A percentile compares a stretch with the other conserved stretches of the same genome.
Evolutionary conservation across 2,888 invertebrate species (phyloP).

Genomic region (Rhyacophila evoluta): DNA sequence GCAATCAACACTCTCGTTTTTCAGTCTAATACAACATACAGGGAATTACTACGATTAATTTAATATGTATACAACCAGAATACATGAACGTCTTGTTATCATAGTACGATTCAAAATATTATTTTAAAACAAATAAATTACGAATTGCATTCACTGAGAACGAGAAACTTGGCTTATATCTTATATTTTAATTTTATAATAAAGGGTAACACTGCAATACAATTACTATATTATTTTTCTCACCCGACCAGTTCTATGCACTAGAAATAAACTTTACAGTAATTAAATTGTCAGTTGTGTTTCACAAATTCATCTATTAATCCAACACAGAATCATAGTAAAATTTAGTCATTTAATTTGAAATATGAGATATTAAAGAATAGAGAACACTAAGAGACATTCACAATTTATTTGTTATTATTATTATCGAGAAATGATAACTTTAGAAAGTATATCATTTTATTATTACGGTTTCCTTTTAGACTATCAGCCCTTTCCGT

Average conservation of each 20-base stretch:
- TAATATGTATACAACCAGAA: slow-evolving; percentile 19
- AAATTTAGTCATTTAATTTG: neutral
- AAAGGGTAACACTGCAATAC: neutral
- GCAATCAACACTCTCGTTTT: neutral
- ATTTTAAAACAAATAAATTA: slow-evolving; percentile 24
- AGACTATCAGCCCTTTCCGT: slow-evolving; percentile 51
- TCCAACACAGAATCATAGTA: neutral
- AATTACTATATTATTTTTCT: neutral
- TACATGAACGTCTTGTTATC: neutral
- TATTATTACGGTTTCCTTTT: neutral
- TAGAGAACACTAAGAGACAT: neutral
- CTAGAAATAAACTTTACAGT: neutral
- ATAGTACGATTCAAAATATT: slow-evolving; percentile 8
- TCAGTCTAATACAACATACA: slow-evolving; percentile 18
- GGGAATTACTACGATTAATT: neutral
- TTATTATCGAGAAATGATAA: slow-evolving; percentile 8
- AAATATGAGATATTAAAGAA: neutral
- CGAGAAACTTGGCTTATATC: slow-evolving; percentile 5
- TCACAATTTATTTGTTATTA: neutral
- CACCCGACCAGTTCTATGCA: neutral
- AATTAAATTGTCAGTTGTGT: neutral
- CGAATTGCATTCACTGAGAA: neutral
- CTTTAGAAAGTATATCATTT: neutral
- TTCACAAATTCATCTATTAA: neutral
- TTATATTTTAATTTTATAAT: neutral